A percentile compares a stretch with the other conserved stretches of the same genome.
Evolutionary conservation across 2,113 vertebrate genomes (phyloP).

Genomic region (Nesoenas mayeri): DNA sequence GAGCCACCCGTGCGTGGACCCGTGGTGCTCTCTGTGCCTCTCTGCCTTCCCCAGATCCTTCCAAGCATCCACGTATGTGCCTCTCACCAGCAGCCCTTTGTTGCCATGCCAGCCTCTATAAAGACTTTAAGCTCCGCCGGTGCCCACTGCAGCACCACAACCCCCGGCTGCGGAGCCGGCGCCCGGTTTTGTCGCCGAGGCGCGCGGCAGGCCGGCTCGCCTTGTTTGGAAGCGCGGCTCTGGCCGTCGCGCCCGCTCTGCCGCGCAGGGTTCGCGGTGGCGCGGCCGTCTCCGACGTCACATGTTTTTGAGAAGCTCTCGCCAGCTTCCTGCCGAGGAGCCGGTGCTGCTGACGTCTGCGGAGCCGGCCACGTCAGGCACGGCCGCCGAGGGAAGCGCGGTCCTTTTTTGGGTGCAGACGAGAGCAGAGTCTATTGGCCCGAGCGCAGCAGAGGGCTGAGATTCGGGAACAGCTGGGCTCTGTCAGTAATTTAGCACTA

Average conservation of each 20-base stretch:
- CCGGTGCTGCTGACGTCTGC: conserved; percentile 60
- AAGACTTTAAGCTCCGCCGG: not conserved
- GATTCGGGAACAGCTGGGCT: not conserved
- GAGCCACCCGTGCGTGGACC: not conserved
- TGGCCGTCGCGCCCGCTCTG: not conserved
- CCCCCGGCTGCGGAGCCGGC: not conserved
- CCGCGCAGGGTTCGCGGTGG: not conserved
- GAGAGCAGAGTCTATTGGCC: not conserved
- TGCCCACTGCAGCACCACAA: not conserved
- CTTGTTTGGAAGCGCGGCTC: not conserved
- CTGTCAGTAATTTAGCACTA: not conserved
- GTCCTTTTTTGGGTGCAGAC: conserved; percentile 68
- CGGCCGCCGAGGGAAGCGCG: conserved; percentile 36
- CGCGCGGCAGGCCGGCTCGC: not conserved
- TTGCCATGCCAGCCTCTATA: not conserved
- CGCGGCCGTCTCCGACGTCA: conserved; percentile 40
- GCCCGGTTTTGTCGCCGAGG: not conserved
- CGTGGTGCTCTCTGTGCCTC: not conserved
- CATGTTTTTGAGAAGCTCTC: not conserved
- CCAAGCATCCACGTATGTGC: accelerated
- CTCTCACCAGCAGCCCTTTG: not conserved
- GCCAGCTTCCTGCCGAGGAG: not conserved
- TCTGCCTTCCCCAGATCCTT: not conserved
- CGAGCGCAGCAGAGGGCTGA: not conserved
- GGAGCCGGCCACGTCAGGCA: conserved; percentile 35